Evolutionary conservation across 2,888 invertebrate genomes (phyloP), one percentile per base, ranked within the genome.

Genomic region (Nysson spinosus): DNA sequence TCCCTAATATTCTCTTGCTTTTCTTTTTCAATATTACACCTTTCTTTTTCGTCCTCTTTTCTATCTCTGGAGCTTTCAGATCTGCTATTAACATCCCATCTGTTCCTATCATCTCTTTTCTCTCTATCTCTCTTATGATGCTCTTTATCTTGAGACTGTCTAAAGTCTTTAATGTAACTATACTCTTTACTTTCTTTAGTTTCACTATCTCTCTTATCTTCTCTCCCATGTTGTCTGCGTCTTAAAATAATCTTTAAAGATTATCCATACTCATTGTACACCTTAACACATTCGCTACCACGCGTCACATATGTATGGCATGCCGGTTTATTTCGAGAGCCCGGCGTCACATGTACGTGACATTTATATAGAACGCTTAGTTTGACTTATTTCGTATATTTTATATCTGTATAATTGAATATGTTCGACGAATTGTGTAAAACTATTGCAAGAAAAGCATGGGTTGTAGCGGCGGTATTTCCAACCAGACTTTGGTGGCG

Each of bases 211-310:
- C 72, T 62, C 28, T 62, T 72, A 34, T 76, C 76, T 24, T 80
- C 77, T 43, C 71, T 78, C 12, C 56, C 62, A 54, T 79, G 78
- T 30, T 78, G 79, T 14, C n/a, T n/a, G n/a, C 76, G 58, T 54
- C 81, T 78, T 73, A 22, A 55, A 47, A 65, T 11, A 40, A 30
- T 20, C 9, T 46, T 39, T 47, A 22, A 19, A 26, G n/a, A 16
- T 61, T 17, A 55, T 28, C 11, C 24, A 17, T 20, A 12, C 4
- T 22, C 3, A 12, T 9, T 16, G 39, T 24, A 46, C 1, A 32
- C 37, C 12, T n/a, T n/a, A n/a, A n/a, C n/a, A n/a, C n/a, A n/a
- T n/a, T n/a, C n/a, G n/a, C n/a, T n/a, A n/a, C n/a, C n/a, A n/a
- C n/a, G n/a, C n/a, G n/a, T n/a, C n/a, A n/a, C n/a, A n/a, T n/a